Base-by-base conservation (phyloP, 1,140 invertebrate genomes). In the Oscheius sp. region DNA sequence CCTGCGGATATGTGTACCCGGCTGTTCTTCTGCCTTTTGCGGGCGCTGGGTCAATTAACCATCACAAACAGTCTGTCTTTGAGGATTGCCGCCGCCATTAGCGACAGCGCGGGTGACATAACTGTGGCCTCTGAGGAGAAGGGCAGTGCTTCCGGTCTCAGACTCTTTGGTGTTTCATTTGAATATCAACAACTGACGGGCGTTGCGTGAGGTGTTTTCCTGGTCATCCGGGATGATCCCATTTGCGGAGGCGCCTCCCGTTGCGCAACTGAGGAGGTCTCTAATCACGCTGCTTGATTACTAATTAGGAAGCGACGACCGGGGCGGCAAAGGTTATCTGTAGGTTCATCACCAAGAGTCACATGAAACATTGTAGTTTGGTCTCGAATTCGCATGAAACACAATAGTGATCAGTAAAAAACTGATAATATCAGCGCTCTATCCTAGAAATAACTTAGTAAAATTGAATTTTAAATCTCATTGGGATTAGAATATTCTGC, bases 21-120 rank as follows among this genome's bases (percentile, higher is more conserved):
- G 49, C 49, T 55, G 49, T 55, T 55, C 49, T 55, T 55, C 49
- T 55, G 15, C 15, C 28, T 26, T 55, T 55, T 55, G 49, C 49
- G 49, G 49, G 7, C 7, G 23, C 7, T 13, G 49, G 49, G 49
- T 55, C 49, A 55, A 55, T 55, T 55, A 55, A 55, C 49, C 49
- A 55, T 55, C 28, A 55, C 49, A 55, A 55, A 55, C 49, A 55
- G 49, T 20, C 49, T 7, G 7, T 23, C 49, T 55, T 55, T 55
- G 49, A 4, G 15, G 49, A 26, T 26, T 55, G 49, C 23, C 49
- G 23, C 4, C 28, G 49, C 49, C 49, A 55, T 55, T 55, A 55
- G 23, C 7, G 49, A 23, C 7, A 55, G 28, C 7, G 7, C 10
- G 38, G 38, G 38, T 55, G 49, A 55, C 49, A 55, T 55, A 55